These are phyloP conservation scores for Meliscaeva auricollis DNA, from an alignment of 2,888 invertebrate genomes.

Conservation along the genomic window DNA sequence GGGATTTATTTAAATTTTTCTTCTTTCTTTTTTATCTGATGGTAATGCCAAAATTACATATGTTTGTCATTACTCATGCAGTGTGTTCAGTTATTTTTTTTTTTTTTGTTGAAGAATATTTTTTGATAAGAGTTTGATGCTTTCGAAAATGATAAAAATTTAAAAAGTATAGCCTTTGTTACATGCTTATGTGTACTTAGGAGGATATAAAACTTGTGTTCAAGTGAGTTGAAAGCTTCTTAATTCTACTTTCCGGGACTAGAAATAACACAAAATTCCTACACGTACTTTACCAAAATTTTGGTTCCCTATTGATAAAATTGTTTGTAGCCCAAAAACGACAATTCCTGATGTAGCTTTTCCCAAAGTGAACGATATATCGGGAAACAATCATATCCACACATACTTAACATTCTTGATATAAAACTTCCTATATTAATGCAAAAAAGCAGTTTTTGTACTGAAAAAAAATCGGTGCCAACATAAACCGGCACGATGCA, in stretches of 20 bases:
- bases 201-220: too few species aligned
- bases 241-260: too few species aligned
- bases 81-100: neutral
- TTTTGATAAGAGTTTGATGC: neutral
- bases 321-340: too few species aligned
- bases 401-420: neutral
- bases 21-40: neutral
- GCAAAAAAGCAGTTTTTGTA: neutral
- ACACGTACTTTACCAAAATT: too few species aligned
- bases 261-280: too few species aligned
- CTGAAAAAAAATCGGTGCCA: neutral
- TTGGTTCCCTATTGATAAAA: too few species aligned
- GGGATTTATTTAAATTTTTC: neutral
- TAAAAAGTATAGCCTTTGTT: neutral
- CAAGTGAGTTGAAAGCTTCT: too few species aligned
- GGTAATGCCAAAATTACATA: slow-evolving; percentile 27
- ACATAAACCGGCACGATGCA: neutral
- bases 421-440: neutral
- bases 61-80: slow-evolving; percentile 19
- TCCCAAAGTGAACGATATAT: too few species aligned
- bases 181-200: too few species aligned
- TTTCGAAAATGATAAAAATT: neutral
- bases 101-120: neutral
- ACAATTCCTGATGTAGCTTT: too few species aligned
- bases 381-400: too few species aligned